Evolutionary conservation across 2,888 invertebrate species (phyloP), one percentile per base, ranked within the genome.

Genomic region (Xestia rhomboidea): DNA sequence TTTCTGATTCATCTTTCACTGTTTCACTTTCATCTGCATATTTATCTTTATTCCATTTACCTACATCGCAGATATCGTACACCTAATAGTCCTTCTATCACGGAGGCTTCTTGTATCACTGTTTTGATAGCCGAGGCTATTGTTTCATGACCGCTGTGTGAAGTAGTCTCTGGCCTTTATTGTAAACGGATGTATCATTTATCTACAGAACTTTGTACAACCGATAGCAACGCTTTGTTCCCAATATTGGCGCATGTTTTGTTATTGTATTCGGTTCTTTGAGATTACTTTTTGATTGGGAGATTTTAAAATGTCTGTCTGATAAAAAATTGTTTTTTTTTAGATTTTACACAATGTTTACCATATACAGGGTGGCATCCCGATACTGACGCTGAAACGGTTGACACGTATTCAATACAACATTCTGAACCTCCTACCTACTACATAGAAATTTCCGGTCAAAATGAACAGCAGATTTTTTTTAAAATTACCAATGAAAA

Each of bases 181-280:
- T 76, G 68, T 34, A 77, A 68, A 78, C 79, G 71, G 80, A 73
- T 84, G 80, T 70, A 62, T 79, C 34, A 34, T 69, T 84, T 83
- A 81, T 84, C 71, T 68, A 68, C 51, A 62, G 88, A 44, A 83
- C 88, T 81, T 77, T 77, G 83, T 75, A 71, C 79, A 46, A 38
- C 54, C 21, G 78, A 81, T 88, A 88, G 41, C 54, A 30, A 21
- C 44, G 49, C 57, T 84, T 78, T 82, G 76, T 69, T 64, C 38
- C 41, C 30, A 62, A 73, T 69, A 41, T 51, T 60, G 41, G 41
- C 51, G 46, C 27, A 21, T 81, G 46, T 46, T 54, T 68, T 82
- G 44, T 44, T 38, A 49, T 62, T 68, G 54, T 81, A 51, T 38
- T 64, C n/a, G 13, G 34, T 54, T 27, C 38, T n/a, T 34, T 51